Percentiles rank a stretch among this genome's conserved stretches.
Evolutionary conservation across 2,113 vertebrate species (phyloP).

Genomic region (Phylloscopus trochiloides): DNA sequence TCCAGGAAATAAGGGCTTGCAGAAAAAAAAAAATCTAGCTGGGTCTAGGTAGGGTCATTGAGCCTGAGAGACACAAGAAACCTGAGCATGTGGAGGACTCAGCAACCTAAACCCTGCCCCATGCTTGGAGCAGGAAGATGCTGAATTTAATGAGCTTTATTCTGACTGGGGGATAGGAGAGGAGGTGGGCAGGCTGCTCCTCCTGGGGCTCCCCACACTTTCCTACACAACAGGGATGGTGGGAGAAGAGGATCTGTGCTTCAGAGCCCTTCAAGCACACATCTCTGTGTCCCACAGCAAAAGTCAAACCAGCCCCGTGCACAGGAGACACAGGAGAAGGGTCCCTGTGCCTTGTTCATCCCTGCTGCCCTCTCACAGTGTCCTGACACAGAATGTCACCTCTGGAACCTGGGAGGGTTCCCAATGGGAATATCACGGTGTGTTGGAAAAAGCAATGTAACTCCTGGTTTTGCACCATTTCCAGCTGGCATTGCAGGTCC

Average conservation of each 20-base stretch:
- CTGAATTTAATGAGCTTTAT: neutral
- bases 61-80: neutral
- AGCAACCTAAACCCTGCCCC: neutral
- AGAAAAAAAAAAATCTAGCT: neutral
- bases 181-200: neutral
- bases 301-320: fast-evolving
- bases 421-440: fast-evolving
- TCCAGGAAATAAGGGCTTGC: conserved; percentile 21
- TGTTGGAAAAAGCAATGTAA: fast-evolving
- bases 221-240: neutral
- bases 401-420: neutral
- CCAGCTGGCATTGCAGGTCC: neutral
- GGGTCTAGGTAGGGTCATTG: neutral
- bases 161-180: neutral
- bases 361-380: fast-evolving
- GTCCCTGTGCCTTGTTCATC: neutral
- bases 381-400: fast-evolving
- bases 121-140: neutral
- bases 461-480: neutral
- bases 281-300: fast-evolving
- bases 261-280: fast-evolving
- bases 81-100: neutral
- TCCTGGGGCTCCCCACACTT: neutral
- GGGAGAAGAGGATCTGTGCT: neutral
- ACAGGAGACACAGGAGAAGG: neutral